Evolutionary conservation across 1,140 invertebrate species (phyloP), one percentile per base, ranked within the genome.

Genomic region (Campodea augens): DNA sequence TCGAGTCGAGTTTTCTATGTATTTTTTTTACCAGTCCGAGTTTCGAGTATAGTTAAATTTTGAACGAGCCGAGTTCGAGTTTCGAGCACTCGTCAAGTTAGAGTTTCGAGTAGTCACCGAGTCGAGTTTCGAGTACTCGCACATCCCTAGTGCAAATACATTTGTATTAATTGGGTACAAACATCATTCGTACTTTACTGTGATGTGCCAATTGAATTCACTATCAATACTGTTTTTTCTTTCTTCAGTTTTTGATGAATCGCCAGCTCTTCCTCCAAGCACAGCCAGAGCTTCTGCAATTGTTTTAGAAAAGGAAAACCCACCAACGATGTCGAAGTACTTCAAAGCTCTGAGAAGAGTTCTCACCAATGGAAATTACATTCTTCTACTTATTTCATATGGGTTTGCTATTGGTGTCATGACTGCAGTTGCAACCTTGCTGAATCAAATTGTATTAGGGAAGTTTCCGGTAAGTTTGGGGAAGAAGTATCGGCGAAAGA

Each of bases 331-430:
- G 27, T 32, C 27, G 7, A 72, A 72, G 52, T 91, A 87, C 64
- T 54, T 75, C 1, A 56, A 66, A 25, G 86, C 83, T 1, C 65
- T 92, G 18, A 76, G 75, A 52, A 68, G 73, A 39, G 65, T 95
- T 1, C 46, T 78, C 1, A 74, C 66, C 21, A 90, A 90, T 62
- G 57, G 61, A 7, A 78, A 81, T 49, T 93, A 86, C 57, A 58
- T 88, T 18, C 59, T 92, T 2, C 71, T 93, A 1, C 63, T 91
- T 5, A 52, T 86, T 19, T 83, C 82, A 4, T 93, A 95, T 58
- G 88, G 84, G 2, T 77, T 93, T 49, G 95, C 93, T 60, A 83
- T 89, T 3, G 90, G 90, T 0, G 80, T 83, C 3, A 95, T 92
- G 66, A 96, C 96, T 58, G 89, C 86, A 2, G 82, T 96, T 49